phyloP scores from a whole-genome alignment of 2,113 vertebrate genomes.

The Rallus limicola region DNA sequence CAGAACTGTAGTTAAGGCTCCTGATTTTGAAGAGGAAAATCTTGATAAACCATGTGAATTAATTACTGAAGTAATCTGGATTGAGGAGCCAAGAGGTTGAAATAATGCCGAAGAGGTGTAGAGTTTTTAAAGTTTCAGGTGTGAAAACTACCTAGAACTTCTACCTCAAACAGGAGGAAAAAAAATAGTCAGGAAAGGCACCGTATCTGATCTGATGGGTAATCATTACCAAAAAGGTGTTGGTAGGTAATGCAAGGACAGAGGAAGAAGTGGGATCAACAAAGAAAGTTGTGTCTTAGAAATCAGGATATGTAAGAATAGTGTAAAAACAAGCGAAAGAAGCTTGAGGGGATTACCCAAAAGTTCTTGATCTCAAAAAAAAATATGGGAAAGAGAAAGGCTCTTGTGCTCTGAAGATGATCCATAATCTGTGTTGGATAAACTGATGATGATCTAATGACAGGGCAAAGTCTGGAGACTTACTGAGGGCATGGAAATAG shows the following conservation, averaged over 20 bases:
- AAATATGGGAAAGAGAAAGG: neutral
- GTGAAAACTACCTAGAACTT: neutral
- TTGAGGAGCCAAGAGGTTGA: neutral
- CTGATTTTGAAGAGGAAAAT: neutral
- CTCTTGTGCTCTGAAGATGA: neutral
- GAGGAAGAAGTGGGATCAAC: neutral
- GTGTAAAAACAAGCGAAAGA: neutral
- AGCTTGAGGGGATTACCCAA: neutral
- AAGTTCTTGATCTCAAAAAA: neutral
- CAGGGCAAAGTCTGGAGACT: neutral
- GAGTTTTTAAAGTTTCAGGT: neutral
- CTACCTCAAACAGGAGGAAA: neutral
- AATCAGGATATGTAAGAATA: neutral
- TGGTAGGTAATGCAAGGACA: neutral
- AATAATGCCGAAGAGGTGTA: neutral
- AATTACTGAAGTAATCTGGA: neutral
- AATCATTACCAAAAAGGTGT: neutral
- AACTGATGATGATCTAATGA: neutral
- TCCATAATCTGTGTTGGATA: neutral
- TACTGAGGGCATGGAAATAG: neutral
- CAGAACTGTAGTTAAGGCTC: neutral
- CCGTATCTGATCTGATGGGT: neutral
- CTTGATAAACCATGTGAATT: neutral
- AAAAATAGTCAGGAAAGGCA: neutral
- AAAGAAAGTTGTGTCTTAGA: neutral